Conservation (phyloP, 1,140 invertebrate genomes). For the Nephotettix cincticeps region DNA sequence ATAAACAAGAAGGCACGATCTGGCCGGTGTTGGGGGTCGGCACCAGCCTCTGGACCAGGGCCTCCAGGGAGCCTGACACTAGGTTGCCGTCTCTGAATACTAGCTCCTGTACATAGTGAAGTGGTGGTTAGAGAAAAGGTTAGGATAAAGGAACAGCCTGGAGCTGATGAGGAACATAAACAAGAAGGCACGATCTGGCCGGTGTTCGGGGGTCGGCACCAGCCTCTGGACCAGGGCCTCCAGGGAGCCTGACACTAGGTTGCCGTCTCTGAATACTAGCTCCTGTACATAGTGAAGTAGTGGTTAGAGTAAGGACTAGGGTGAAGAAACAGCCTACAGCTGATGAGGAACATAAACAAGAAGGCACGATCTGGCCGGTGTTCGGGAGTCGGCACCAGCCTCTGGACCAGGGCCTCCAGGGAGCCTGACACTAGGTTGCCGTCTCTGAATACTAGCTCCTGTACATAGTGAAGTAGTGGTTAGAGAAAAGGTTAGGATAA, state of each 20-base stretch:
- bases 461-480: no score
- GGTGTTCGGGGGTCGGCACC: slow-evolving; percentile 84
- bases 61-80: slow-evolving; percentile 81
- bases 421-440: slow-evolving; percentile 85
- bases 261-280: slow-evolving; percentile 83
- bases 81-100: slow-evolving; percentile 88
- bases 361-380: slow-evolving; percentile 88
- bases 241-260: slow-evolving; percentile 80
- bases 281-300: no score
- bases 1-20: slow-evolving; percentile 89
- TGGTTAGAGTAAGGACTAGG: no score
- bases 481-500: slow-evolving; percentile 88
- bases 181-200: slow-evolving; percentile 84
- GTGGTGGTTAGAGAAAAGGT: no score
- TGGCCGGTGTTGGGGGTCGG: slow-evolving; percentile 86
- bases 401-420: slow-evolving; percentile 82
- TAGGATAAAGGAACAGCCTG: slow-evolving; percentile 87
- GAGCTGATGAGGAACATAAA: slow-evolving; percentile 94
- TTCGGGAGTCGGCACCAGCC: slow-evolving; percentile 85
- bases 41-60: slow-evolving; percentile 85
- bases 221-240: slow-evolving; percentile 87
- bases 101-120: slow-evolving; percentile 65
- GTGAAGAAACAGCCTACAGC: slow-evolving; percentile 88
- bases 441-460: slow-evolving; percentile 81
- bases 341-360: slow-evolving; percentile 91